Evolutionary conservation across 2,888 invertebrate genomes (phyloP), one percentile per base, ranked within the genome.

Genomic region (Pinctada fucata): DNA sequence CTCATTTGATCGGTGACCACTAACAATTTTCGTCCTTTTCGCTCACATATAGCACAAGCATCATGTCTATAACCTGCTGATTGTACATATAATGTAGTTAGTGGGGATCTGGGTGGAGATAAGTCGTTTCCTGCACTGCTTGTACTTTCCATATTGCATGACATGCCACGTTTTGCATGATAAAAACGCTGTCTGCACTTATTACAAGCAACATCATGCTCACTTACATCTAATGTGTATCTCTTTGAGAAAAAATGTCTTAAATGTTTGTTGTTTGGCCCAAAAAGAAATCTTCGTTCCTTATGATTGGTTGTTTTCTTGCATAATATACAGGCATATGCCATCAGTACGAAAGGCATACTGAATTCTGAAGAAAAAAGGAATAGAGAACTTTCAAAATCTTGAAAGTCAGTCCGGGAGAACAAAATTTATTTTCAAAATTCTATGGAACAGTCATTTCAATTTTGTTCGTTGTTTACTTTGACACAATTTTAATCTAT

Each of bases 231-330:
- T n/a, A 13, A 50, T 50, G 50, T 16, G 50, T 50, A 69, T 10
- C 50, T 69, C 16, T 69, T 47, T 47, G 68, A 68, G 49, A 68
- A 49, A 69, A 69, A 69, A 13, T 69, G 49, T n/a, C 69, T 3
- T n/a, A 69, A 50, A 69, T 49, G 49, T 13, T 69, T 16, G 50
- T 49, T 69, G 31, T 31, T 31, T 31, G 31, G 31, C 50, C 69
- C 69, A 69, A 2, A 69, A 69, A 69, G 69, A n/a, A 50, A 16
- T 69, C 69, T 69, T 69, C 69, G 69, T 69, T 49, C 69, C 6
- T 50, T 69, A 13, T 49, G 49, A 49, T 69, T 69, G 69, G 50
- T 69, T 13, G 13, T 49, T 45, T 49, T 69, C 49, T 50, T 50
- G 49, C 69, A 69, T n/a, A 50, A 5, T 48, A 69, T 49, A 69